Conservation (phyloP, 23 tunicate genomes). For the Halocynthia aurantium region DNA sequence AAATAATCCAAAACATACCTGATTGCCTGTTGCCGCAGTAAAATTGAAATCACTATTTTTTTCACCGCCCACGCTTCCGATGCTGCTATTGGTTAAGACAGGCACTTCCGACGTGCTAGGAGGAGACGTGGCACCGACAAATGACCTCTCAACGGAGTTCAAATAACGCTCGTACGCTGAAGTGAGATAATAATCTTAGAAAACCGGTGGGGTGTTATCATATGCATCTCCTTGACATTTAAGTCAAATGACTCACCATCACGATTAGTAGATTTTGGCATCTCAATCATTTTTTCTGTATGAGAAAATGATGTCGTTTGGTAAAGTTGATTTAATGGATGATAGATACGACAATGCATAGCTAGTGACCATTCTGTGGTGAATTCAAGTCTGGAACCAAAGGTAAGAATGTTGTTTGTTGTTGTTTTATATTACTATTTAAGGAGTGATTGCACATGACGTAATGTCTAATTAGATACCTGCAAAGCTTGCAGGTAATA, state of each 20-base stretch:
- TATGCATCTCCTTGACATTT: background rate
- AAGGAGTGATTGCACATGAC: background rate
- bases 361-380: constrained; percentile 7
- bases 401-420: background rate
- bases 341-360: constrained; percentile 7
- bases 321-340: background rate
- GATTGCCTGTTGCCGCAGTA: too few relatives aligned
- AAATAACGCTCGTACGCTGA: too few relatives aligned
- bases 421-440: too few relatives aligned
- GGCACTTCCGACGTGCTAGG: too few relatives aligned
- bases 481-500: background rate
- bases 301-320: background rate
- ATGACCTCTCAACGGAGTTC: too few relatives aligned
- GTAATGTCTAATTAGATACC: background rate
- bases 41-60: too few relatives aligned
- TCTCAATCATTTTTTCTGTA: background rate
- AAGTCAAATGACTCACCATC: background rate
- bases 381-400: background rate
- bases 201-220: background rate
- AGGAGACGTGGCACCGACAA: too few relatives aligned
- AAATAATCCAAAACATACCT: too few relatives aligned
- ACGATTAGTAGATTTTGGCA: background rate
- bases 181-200: too few relatives aligned
- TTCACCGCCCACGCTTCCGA: too few relatives aligned
- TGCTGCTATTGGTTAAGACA: too few relatives aligned